Evolutionary conservation across 2,113 vertebrate species (phyloP).

Genomic region (Myrmecobius fasciatus): DNA sequence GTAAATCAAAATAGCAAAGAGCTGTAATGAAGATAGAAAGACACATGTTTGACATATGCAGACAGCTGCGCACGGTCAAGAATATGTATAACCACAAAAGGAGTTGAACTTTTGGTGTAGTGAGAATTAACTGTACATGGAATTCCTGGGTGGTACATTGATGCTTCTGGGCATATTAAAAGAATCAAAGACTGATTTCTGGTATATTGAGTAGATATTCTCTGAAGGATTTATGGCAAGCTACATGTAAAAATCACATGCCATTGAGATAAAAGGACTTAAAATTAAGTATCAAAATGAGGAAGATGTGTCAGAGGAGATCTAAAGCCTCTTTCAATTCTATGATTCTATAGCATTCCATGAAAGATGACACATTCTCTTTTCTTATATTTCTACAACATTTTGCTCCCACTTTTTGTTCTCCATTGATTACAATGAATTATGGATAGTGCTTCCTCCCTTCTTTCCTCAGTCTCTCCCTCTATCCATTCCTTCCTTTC

Average conservation of each 20-base stretch:
- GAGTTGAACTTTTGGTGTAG: not conserved
- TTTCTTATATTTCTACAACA: not conserved
- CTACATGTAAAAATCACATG: not conserved
- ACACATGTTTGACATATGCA: not conserved
- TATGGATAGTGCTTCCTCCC: not conserved
- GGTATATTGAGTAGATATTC: not conserved
- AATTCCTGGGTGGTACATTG: not conserved
- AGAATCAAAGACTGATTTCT: not conserved
- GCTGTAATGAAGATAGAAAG: not conserved
- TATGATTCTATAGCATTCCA: not conserved
- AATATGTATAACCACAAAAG: not conserved
- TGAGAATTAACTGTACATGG: not conserved
- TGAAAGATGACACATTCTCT: not conserved
- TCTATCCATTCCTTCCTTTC: too few species aligned
- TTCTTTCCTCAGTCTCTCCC: not conserved
- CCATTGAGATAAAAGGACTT: not conserved
- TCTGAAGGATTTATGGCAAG: not conserved
- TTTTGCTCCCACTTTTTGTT: not conserved
- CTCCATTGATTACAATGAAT: not conserved
- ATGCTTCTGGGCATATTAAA: not conserved
- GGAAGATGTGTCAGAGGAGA: not conserved
- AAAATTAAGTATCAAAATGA: not conserved
- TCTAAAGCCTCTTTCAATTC: not conserved
- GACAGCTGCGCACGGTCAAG: not conserved
- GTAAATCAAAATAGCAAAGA: not conserved